Conservation (phyloP, 2,113 vertebrate genomes). For the Brachypodius melanocephalos region DNA sequence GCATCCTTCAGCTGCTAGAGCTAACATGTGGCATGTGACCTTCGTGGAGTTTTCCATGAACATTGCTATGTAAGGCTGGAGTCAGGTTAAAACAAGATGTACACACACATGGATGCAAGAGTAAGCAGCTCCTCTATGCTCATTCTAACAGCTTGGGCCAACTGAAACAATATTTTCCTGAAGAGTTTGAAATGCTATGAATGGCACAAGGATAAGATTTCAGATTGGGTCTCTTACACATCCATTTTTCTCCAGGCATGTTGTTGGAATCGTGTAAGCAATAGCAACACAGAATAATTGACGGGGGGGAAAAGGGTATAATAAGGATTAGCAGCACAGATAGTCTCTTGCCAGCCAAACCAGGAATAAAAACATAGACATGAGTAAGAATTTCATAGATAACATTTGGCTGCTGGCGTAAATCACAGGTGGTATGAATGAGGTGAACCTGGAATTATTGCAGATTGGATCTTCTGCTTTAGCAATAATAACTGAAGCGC, state of each 20-base stretch:
- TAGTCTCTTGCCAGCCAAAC: neutral
- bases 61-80: neutral
- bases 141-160: neutral
- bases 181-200: neutral
- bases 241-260: neutral
- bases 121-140: neutral
- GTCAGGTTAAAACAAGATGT: neutral
- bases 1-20: neutral
- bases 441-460: neutral
- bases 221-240: neutral
- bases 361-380: neutral
- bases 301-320: neutral
- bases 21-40: neutral
- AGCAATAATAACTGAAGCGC: neutral
- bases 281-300: neutral
- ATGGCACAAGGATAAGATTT: neutral
- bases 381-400: neutral
- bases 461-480: neutral
- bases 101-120: neutral
- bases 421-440: neutral
- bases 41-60: neutral
- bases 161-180: neutral
- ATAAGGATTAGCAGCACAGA: neutral
- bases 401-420: neutral
- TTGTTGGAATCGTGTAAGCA: neutral